Evolutionary conservation across 1,140 invertebrate genomes (phyloP).

Genomic region (Drosophila pseudoananassae): DNA sequence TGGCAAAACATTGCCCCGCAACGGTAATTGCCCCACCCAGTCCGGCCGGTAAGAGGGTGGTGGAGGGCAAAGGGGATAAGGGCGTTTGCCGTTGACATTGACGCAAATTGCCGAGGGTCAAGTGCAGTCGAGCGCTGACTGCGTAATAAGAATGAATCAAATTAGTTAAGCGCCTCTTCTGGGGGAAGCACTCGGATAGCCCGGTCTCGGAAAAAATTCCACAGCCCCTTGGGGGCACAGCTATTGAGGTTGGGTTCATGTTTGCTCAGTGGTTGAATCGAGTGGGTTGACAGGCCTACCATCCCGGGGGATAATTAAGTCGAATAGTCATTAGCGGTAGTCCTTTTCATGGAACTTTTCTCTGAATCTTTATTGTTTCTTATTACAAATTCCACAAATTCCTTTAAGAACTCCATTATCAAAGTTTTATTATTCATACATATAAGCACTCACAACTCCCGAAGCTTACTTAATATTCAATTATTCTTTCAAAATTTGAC

Average conservation of each 20-base stretch:
- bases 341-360: too few relatives aligned
- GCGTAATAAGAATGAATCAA: conserved; percentile 69
- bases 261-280: background rate
- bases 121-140: conserved; percentile 56
- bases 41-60: background rate
- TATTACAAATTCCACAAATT: background rate
- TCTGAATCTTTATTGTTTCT: too few relatives aligned
- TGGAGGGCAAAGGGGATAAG: background rate
- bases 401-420: background rate
- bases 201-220: conserved; percentile 18
- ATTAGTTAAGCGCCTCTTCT: conserved; percentile 56
- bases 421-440: background rate
- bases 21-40: conserved; percentile 57
- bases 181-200: conserved; percentile 17
- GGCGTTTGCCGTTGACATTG: conserved; percentile 64
- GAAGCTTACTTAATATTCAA: background rate
- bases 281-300: background rate
- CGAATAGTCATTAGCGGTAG: background rate
- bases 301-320: background rate
- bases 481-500: conserved; percentile 6
- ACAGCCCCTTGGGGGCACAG: background rate
- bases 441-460: background rate
- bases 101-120: conserved; percentile 77
- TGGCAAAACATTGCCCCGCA: conserved; percentile 40
- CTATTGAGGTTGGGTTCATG: background rate